Base-by-base conservation (phyloP, 2,797 vertebrate genomes). In the Sorex maritimensis region DNA sequence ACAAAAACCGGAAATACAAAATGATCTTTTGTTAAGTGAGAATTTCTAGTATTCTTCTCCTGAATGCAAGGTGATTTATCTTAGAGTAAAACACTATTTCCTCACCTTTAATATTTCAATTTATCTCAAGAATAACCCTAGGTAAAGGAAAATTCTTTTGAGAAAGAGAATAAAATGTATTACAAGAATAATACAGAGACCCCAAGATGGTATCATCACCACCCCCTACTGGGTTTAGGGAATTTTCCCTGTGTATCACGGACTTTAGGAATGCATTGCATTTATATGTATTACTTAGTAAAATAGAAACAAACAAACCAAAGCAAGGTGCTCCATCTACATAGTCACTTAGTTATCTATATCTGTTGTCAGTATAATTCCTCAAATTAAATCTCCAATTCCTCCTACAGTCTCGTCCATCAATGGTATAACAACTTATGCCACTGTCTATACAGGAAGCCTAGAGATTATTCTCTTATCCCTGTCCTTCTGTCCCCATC, bases 131-230 rank as follows among this genome's bases (percentile, higher is more conserved):
- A 90, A 79, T 8, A 55, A 69, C 74, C 93, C 17, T 67, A 88
- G 17, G 68, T 73, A 82, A 87, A 72, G 30, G 46, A 73, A 90
- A 80, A 85, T 49, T 69, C 8, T 83, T 30, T 85, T 79, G 28
- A 15, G 34, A 83, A 1, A 78, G 34, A 94, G 28, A 92, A 95
- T 93, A 95, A 86, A 77, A 83, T 82, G 1, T 23, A 49, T 69
- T 74, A 55, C 63, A 86, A 95, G 89, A 90, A 82, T 61, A 71
- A 87, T 67, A 85, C 46, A 73, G 83, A 92, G 91, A 30, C 30
- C 26, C 63, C 34, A 44, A 71, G 46, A 81, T 4, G 80, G 24
- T 80, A 82, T 17, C 38, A 81, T 61, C 5, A 82, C 13, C 2
- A 85, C 3, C 7, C 44, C 30, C 85, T 34, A 61, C 5, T 38